Conservation (phyloP, 2,888 invertebrate genomes). For the Trichogramma evanescens region DNA sequence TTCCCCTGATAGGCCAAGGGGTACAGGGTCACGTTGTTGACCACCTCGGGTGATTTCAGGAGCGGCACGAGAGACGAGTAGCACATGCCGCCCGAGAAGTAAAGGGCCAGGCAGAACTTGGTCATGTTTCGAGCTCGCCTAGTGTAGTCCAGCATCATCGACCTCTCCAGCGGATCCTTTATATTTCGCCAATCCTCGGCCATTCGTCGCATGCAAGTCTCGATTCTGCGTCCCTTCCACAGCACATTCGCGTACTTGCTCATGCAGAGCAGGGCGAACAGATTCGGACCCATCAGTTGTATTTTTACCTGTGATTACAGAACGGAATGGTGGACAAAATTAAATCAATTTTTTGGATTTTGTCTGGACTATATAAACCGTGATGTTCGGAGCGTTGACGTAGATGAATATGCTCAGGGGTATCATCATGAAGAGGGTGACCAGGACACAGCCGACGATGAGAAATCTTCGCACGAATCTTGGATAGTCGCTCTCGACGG, state of each 20-base stretch:
- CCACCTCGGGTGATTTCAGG: slow-evolving; percentile 16
- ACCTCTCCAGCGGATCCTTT: slow-evolving; percentile 11
- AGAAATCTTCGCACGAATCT: not conserved
- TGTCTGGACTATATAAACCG: not conserved
- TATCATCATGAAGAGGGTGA: slow-evolving; percentile 31
- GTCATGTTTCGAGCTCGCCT: slow-evolving; percentile 27
- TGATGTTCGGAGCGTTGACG: slow-evolving; percentile 22
- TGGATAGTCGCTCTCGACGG: not conserved
- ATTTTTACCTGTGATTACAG: slow-evolving; percentile 15
- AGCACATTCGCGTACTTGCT: slow-evolving; percentile 28
- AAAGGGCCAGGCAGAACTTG: slow-evolving; percentile 23
- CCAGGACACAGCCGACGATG: slow-evolving; percentile 19
- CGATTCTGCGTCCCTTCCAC: slow-evolving; percentile 20
- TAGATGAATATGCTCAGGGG: slow-evolving; percentile 27
- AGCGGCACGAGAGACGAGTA: slow-evolving; percentile 28
- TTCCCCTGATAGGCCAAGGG: slow-evolving; percentile 28
- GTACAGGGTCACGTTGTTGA: slow-evolving; percentile 25
- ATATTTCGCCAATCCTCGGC: slow-evolving; percentile 26
- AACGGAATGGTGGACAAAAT: no score
- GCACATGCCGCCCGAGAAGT: slow-evolving; percentile 28
- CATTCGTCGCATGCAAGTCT: slow-evolving; percentile 27
- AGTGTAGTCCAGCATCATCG: slow-evolving; percentile 27
- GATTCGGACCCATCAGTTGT: slow-evolving; percentile 32
- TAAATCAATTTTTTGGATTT: not conserved
- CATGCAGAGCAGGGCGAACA: slow-evolving; percentile 31